Conservation (phyloP, 2,113 vertebrate genomes). For the Sprattus sprattus region DNA sequence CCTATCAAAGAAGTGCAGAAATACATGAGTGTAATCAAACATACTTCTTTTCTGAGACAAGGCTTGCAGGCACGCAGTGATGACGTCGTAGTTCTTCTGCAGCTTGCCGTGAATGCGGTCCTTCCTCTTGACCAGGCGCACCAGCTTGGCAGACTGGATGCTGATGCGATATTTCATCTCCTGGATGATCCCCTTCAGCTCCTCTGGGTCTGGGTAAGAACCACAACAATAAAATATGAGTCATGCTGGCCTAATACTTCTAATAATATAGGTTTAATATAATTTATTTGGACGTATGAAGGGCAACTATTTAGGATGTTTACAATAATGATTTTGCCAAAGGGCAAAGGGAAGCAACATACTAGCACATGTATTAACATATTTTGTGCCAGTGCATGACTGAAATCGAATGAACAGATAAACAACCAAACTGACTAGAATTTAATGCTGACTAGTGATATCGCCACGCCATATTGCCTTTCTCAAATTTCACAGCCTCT, state of each 20-base stretch:
- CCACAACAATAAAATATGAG: neutral
- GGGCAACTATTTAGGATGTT: no score
- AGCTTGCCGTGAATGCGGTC: conserved; percentile 83
- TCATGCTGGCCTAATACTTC: neutral
- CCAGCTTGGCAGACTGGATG: conserved; percentile 86
- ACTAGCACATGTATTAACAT: no score
- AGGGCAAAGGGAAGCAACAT: no score
- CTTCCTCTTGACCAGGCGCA: conserved; percentile 88
- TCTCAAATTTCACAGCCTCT: neutral
- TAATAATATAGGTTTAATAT: no score
- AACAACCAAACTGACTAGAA: no score
- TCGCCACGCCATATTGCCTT: neutral
- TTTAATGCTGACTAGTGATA: no score
- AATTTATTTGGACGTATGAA: no score
- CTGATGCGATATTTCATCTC: conserved; percentile 84
- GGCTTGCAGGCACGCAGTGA: conserved; percentile 93
- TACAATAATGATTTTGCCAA: no score
- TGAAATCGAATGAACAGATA: no score
- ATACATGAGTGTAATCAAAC: conserved; percentile 50
- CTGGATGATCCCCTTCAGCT: conserved; percentile 79
- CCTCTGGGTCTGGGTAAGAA: conserved; percentile 68
- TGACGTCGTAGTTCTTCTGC: conserved; percentile 90
- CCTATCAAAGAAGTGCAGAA: neutral
- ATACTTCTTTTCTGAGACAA: conserved; percentile 94
- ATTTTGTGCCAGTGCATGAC: no score